Percentiles rank a stretch among this genome's conserved stretches.
Conservation (phyloP, 2,113 vertebrate species). For the Parotia lawesii region DNA sequence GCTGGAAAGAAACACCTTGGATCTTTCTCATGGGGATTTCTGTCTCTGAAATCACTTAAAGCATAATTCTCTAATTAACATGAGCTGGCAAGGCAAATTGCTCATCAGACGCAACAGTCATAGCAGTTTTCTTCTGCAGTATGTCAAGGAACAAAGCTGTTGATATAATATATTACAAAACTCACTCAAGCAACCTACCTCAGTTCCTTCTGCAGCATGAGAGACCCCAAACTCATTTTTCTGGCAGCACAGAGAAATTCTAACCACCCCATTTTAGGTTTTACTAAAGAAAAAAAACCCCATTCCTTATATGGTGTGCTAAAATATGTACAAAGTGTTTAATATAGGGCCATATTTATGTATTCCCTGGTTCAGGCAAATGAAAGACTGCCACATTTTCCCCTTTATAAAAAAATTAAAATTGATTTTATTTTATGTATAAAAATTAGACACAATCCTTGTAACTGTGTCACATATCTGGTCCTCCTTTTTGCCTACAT, state of each 20-base stretch:
- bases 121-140: background rate
- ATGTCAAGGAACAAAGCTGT: background rate
- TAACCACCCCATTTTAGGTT: fast-evolving
- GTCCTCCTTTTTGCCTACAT: background rate
- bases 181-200: fast-evolving
- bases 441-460: background rate
- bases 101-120: background rate
- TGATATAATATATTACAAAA: background rate
- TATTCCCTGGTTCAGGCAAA: background rate
- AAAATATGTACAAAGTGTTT: background rate
- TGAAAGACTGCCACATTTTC: background rate
- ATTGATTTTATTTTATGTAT: background rate
- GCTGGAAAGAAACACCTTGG: background rate
- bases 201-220: background rate
- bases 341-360: background rate
- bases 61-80: background rate
- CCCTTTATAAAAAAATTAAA: background rate
- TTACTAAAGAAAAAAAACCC: background rate
- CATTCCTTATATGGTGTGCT: fast-evolving
- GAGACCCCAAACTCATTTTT: background rate
- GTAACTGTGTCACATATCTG: background rate
- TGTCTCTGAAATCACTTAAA: background rate
- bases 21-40: background rate
- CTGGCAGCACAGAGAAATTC: background rate
- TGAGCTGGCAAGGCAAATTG: background rate